Conservation (phyloP, 2,797 vertebrate genomes). For the Lutjanus argentimaculatus region DNA sequence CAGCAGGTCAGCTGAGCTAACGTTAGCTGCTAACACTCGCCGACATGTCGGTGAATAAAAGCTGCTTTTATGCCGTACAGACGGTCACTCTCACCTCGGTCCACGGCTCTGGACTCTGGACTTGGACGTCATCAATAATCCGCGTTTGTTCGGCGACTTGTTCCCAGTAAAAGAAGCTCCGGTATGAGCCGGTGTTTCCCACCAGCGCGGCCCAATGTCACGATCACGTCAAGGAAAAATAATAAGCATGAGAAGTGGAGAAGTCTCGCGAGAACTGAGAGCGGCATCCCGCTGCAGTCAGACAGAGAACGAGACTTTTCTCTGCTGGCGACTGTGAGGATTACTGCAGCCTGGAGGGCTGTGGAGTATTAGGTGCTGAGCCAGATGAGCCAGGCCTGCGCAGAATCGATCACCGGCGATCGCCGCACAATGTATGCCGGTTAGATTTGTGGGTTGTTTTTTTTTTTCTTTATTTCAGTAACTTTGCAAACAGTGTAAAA, state of each 20-base stretch:
- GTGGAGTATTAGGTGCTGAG: too few relatives aligned
- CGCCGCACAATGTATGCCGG: too few relatives aligned
- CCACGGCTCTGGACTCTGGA: constrained; percentile 23
- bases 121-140: constrained; percentile 61
- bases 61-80: too few relatives aligned
- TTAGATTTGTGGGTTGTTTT: too few relatives aligned
- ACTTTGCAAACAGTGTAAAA: too few relatives aligned
- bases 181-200: not conserved
- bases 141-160: accelerated
- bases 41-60: accelerated
- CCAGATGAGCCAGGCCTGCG: too few relatives aligned
- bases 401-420: too few relatives aligned
- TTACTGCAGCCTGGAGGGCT: not conserved
- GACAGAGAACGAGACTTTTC: not conserved
- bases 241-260: accelerated
- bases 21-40: not conserved
- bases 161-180: accelerated
- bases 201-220: constrained; percentile 19
- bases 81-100: constrained; percentile 50
- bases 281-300: not conserved
- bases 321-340: constrained; percentile 1
- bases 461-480: too few relatives aligned
- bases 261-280: constrained; percentile 45
- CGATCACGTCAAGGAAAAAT: constrained; percentile 6
- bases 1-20: not conserved